A percentile compares a stretch with the other conserved stretches of the same genome.
These are phyloP conservation scores for Mellilla xanthometata DNA, from an alignment of 2,888 invertebrate species.

Conservation along the genomic window DNA sequence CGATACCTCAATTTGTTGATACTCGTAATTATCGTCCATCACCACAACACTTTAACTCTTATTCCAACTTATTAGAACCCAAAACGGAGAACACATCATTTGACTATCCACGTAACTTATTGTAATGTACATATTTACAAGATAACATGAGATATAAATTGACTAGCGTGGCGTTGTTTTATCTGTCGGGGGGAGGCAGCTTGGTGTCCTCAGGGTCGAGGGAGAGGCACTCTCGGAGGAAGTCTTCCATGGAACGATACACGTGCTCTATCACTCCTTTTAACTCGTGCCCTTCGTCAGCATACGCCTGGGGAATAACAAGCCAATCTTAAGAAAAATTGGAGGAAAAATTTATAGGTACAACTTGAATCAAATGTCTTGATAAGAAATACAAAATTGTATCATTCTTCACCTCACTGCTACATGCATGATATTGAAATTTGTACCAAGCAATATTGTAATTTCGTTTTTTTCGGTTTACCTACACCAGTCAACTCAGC, in stretches of 20 bases:
- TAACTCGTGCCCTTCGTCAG: slow-evolving; percentile 94
- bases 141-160: slow-evolving; percentile 51
- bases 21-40: slow-evolving; percentile 30
- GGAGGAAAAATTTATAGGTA: too few species aligned
- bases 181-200: slow-evolving; percentile 83
- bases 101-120: slow-evolving; percentile 75
- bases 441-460: too few species aligned
- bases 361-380: too few species aligned
- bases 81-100: slow-evolving; percentile 75
- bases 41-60: slow-evolving; percentile 27
- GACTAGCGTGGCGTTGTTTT: slow-evolving; percentile 40
- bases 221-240: slow-evolving; percentile 94
- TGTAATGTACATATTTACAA: slow-evolving; percentile 78
- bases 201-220: slow-evolving; percentile 90
- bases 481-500: too few species aligned
- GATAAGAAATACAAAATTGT: too few species aligned
- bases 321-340: too few species aligned
- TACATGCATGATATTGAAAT: too few species aligned
- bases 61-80: slow-evolving; percentile 38
- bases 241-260: slow-evolving; percentile 96
- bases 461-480: too few species aligned
- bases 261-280: slow-evolving; percentile 94
- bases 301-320: slow-evolving; percentile 88
- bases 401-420: too few species aligned
- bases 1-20: slow-evolving; percentile 37